Conservation (phyloP, 1,140 invertebrate species). For the Laodelphax striatellus region DNA sequence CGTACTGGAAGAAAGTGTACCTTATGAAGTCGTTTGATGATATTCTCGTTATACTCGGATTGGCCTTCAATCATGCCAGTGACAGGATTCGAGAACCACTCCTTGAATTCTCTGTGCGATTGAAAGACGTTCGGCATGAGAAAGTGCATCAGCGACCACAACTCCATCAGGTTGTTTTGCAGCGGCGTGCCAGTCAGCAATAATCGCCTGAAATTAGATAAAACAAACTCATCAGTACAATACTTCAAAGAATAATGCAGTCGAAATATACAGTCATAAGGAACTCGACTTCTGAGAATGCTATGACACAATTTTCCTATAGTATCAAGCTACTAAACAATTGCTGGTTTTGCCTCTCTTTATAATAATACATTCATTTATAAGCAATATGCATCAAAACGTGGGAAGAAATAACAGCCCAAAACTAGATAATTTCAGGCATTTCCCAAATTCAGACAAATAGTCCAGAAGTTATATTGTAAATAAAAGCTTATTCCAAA, state of each 20-base stretch:
- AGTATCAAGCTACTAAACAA: no score
- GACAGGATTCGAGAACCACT: slow-evolving; percentile 98
- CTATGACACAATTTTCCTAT: no score
- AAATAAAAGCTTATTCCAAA: no score
- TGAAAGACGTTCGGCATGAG: slow-evolving; percentile 99
- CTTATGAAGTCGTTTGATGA: slow-evolving; percentile 94
- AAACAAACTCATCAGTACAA: slow-evolving; percentile 69
- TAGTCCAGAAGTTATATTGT: no score
- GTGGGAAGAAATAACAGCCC: no score
- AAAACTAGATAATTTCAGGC: no score
- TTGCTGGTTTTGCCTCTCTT: no score
- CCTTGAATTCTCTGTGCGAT: slow-evolving; percentile 92
- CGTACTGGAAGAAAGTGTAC: slow-evolving; percentile 36
- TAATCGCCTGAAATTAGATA: slow-evolving; percentile 53
- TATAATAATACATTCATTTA: no score
- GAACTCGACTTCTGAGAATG: no score
- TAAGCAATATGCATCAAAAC: no score
- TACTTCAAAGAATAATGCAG: slow-evolving; percentile 74
- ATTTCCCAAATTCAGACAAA: no score
- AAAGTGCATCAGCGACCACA: slow-evolving; percentile 99
- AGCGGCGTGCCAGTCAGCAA: slow-evolving; percentile 95
- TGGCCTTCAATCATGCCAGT: slow-evolving; percentile 97
- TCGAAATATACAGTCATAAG: no score
- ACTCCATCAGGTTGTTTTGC: slow-evolving; percentile 98
- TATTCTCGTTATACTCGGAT: slow-evolving; percentile 83